Evolutionary conservation across 2,888 invertebrate species (phyloP), one percentile per base, ranked within the genome.

Genomic region (Ichneumoninae sp.): DNA sequence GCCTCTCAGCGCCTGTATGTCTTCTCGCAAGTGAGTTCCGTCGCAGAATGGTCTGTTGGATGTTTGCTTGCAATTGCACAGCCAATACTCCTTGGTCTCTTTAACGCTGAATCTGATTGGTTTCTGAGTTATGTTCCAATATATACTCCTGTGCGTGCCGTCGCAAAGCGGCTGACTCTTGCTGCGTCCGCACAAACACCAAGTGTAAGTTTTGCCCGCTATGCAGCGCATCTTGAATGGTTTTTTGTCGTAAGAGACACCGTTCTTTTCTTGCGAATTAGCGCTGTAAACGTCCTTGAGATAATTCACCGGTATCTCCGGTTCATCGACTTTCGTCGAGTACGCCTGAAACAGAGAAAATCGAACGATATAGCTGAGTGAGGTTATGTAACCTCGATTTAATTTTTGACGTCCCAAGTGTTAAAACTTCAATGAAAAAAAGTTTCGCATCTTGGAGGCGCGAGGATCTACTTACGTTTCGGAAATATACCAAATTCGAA

Each of bases 1-100:
- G 2, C 40, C 40, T 66, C 30, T 66, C 52, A 36, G 68, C 8
- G 96, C 94, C 91, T 96, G 96, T 72, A 97, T 95, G 60, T 96
- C 95, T 84, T 95, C 95, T 75, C 95, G 94, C 91, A 97, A 97
- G 93, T 99, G 99, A 10, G 98, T 96, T 10, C 99, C 99, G 94
- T 99, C 99, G 94, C 99, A 99, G 93, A 99, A 99, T 0, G 99
- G 99, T 87, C 98, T 95, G 88, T 97, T 97, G 70, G 95, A 95
- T 0, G 99, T 98, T 92, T 99, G 99, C 94, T 99, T 99, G 93
- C 99, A 99, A 93, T 98, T 98, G 93, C 99, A 99, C n/a, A 99
- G 94, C 97, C 98, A 98, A 93, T 98, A 99, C 22, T 98, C 97
- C 89, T 97, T 98, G 0, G 97, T 96, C 94, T 98, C 97, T 71